Evolutionary conservation across 1,140 invertebrate genomes (phyloP), one percentile per base, ranked within the genome.

Genomic region (Hestina assimilis): DNA sequence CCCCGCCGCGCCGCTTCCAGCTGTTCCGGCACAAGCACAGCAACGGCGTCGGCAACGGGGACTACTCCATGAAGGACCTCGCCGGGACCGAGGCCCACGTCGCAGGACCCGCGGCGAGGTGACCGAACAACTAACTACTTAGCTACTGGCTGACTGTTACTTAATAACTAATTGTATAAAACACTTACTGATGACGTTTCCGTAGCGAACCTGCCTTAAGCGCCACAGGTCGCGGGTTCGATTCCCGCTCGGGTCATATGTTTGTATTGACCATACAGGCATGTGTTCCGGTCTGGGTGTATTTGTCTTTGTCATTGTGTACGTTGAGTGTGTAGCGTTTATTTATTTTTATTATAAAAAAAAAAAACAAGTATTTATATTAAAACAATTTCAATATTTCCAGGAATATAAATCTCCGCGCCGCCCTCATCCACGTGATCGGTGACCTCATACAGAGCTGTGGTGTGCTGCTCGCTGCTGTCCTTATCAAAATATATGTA

Each of bases 381-480:
- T 3, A 8, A n/a, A 9, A 9, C 29, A 0, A 31, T 5, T 19
- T 8, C 19, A 17, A 8, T 17, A n/a, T 41, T 73, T 69, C n/a
- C 79, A 90, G 83, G 66, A 97, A 97, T 75, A 94, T 98, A 51
- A 97, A 97, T 78, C 91, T 98, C 0, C 89, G 95, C 29, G 97
- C 97, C 0, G 97, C 97, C 0, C 93, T 97, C 60, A 96, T 98
- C 63, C 97, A 98, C 82, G 96, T 98, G 12, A 89, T 98, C 46
- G 97, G 96, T 0, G 97, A 98, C 89, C 91, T 98, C 33, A 92
- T 98, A 47, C 97, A 98, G 86, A 96, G 94, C 83, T 85, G 96
- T 46, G 96, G 96, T 0, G 96, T 97, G 9, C 91, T 97, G 61
- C 87, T 96, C 24, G 95, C 96, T 7, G 94, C 96, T 3, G 71